Base-by-base conservation (phyloP, 2,888 invertebrate genomes). In the Eupeodes latifasciatus region DNA sequence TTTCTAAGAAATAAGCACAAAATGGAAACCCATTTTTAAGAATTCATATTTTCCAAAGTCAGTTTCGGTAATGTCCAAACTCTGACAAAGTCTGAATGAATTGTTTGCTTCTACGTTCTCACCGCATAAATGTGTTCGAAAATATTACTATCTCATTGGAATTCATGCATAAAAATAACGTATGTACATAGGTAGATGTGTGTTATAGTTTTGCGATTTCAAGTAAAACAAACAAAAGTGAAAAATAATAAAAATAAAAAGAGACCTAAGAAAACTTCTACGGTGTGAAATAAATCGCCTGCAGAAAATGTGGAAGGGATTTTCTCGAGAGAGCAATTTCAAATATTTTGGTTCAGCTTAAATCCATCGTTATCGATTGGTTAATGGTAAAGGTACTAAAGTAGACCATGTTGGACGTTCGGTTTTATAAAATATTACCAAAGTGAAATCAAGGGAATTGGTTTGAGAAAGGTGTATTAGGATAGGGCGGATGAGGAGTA, bases 401-500 rank as follows among this genome's bases (percentile, higher is more conserved):
- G 55, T 55, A 71, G 71, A 71, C 71, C 55, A 71, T 71, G 55
- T 71, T 55, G 71, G 55, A 71, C 44, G 44, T 55, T 71, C 40
- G 55, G 71, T 55, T 71, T 34, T 55, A 55, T 71, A 71, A 74
- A 74, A 74, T 74, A 74, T 61, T 74, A 47, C 74, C 61, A 49
- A 49, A 49, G 14, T 49, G 61, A 74, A 44, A 74, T 49, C 61
- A 11, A 0, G 61, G 74, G 57, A 74, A 61, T 49, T 74, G 47
- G 27, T 27, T 27, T 27, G 3, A 27, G 5, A 34, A n/a, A 5
- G 69, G 47, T 47, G 61, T 74, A 27, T 14, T 14, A 11, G 55
- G 9, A 27, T 4, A 11, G 19, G 10, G 11, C 9, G 27, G 6
- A 57, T 47, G 40, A n/a, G n/a, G 1, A 34, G n/a, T 14, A 49